Evolutionary conservation across 2,113 vertebrate genomes (phyloP).

Genomic region (Malurus alboscapulatus): DNA sequence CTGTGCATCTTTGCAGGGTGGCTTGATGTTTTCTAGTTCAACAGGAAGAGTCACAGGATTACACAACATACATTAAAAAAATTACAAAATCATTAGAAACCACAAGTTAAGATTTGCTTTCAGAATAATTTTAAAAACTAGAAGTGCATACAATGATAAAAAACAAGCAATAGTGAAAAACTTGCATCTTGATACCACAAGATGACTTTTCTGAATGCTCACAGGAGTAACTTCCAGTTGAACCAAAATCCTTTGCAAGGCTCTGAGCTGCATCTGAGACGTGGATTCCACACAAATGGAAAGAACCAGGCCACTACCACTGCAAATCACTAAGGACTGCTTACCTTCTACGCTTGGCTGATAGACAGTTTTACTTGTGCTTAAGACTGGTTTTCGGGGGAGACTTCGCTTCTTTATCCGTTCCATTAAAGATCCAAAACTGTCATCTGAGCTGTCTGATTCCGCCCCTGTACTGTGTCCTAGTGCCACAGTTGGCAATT

Average conservation of each 20-base stretch:
- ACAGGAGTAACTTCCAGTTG: not conserved
- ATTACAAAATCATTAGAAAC: not conserved
- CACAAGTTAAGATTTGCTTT: not conserved
- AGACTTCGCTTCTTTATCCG: slow-evolving; percentile 74
- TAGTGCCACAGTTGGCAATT: not conserved
- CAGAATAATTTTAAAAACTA: not conserved
- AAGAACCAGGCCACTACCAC: not conserved
- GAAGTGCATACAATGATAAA: not conserved
- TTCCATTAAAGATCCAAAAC: slow-evolving; percentile 80
- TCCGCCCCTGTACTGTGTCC: not conserved
- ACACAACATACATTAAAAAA: not conserved
- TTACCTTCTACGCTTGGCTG: slow-evolving; percentile 25
- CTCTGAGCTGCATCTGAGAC: not conserved
- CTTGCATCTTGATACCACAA: not conserved
- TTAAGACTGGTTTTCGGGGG: not conserved
- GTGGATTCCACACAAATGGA: not conserved
- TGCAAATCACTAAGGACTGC: not conserved
- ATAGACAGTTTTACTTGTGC: not conserved
- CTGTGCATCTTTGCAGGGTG: not conserved
- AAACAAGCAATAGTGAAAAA: not conserved
- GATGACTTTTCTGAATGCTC: not conserved
- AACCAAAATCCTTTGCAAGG: not conserved
- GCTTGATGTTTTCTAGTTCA: slow-evolving; percentile 32
- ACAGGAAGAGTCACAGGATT: not conserved
- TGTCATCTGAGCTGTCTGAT: slow-evolving; percentile 75